Evolutionary conservation across 2,888 invertebrate species (phyloP).

Genomic region (Drosophila multiciliata): DNA sequence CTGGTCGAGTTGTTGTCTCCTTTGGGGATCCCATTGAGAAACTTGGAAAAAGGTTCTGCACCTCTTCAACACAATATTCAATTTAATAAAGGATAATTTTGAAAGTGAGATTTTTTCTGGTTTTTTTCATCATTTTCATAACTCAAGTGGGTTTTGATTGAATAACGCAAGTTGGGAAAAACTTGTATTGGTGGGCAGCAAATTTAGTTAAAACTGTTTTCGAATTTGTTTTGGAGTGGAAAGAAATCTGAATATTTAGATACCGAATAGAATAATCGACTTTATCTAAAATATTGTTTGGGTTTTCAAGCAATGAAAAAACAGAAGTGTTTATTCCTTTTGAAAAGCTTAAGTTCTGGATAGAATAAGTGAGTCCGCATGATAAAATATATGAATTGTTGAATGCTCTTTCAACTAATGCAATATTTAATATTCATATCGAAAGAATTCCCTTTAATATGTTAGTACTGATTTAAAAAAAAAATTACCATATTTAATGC

Average conservation of each 20-base stretch:
- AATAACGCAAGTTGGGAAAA: conserved; percentile 29
- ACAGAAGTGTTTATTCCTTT: background rate
- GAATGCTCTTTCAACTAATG: no score
- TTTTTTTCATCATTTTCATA: conserved; percentile 8
- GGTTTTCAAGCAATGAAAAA: background rate
- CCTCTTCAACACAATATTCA: conserved; percentile 26
- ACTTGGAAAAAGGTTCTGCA: conserved; percentile 3
- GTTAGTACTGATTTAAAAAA: background rate
- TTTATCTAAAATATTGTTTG: background rate
- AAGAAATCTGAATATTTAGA: background rate
- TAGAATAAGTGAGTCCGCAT: background rate
- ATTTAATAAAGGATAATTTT: conserved; percentile 55
- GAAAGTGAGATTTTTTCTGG: conserved; percentile 19
- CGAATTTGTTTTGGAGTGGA: background rate
- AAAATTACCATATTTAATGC: background rate
- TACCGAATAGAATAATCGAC: background rate
- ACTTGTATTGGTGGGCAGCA: background rate
- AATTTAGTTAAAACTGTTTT: conserved; percentile 3
- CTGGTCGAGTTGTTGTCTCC: conserved; percentile 30
- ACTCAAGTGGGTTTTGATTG: conserved; percentile 53
- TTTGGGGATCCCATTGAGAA: conserved; percentile 25
- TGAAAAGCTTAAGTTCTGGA: background rate
- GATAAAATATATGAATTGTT: no score
- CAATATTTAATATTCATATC: background rate
- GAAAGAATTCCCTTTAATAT: background rate